phyloP scores from a whole-genome alignment of 2,797 vertebrate genomes.

The Knipowitschia caucasica region DNA sequence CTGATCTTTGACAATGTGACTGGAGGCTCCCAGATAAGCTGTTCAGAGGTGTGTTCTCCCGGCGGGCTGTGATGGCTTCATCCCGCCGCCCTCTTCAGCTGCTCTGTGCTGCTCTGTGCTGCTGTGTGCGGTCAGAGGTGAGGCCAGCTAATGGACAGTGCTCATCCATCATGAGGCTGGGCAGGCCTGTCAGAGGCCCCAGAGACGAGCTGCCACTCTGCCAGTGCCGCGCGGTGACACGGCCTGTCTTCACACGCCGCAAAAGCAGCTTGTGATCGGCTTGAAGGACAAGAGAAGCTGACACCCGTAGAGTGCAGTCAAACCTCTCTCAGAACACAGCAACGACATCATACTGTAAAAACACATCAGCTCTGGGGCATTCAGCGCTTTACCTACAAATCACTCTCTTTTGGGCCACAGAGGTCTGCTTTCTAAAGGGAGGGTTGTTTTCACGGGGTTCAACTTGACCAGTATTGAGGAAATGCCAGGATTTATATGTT shows the following conservation, averaged over 20 bases:
- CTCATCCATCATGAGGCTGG: constrained; percentile 81
- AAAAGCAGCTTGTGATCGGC: constrained; percentile 59
- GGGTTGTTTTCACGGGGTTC: background rate
- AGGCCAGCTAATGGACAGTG: constrained; percentile 80
- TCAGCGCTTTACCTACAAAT: constrained; percentile 4
- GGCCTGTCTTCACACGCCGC: constrained; percentile 46
- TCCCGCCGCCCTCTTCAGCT: constrained; percentile 74
- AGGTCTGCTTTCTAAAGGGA: background rate
- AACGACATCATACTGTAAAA: constrained; percentile 21
- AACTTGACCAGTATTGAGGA: background rate
- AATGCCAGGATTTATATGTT: too few species aligned
- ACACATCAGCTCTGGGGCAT: constrained; percentile 5
- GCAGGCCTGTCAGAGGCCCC: constrained; percentile 73
- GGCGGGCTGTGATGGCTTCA: constrained; percentile 74
- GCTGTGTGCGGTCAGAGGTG: constrained; percentile 80
- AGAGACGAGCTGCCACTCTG: constrained; percentile 71
- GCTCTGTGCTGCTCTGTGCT: constrained; percentile 68
- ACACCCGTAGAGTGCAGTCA: constrained; percentile 53
- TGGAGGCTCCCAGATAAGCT: constrained; percentile 39
- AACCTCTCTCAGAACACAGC: constrained; percentile 42
- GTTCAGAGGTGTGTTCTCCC: constrained; percentile 35
- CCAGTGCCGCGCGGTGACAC: constrained; percentile 55
- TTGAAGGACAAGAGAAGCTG: constrained; percentile 64
- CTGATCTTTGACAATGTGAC: constrained; percentile 65
- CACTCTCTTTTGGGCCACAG: background rate